Evolutionary conservation across 2,888 invertebrate genomes (phyloP).

Genomic region (Pogonocherus hispidulus): DNA sequence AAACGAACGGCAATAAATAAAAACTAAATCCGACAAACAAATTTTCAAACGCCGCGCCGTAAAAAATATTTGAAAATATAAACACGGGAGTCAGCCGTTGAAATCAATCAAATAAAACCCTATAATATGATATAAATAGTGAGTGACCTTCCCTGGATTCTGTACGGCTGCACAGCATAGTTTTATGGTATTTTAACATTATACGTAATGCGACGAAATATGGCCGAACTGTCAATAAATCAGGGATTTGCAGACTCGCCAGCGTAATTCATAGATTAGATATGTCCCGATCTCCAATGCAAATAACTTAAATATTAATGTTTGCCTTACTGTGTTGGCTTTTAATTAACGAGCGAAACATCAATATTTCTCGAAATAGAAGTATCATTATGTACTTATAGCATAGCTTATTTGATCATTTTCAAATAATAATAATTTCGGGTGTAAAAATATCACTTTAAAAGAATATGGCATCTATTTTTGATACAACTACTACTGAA

Average conservation of each 20-base stretch:
- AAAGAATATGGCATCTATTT: too few relatives aligned
- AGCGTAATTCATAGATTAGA: constrained; percentile 67
- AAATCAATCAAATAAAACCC: constrained; percentile 62
- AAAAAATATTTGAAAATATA: constrained; percentile 53
- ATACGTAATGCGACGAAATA: constrained; percentile 64
- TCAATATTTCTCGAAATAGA: constrained; percentile 14
- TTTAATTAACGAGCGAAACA: constrained; percentile 60
- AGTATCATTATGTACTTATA: neutral
- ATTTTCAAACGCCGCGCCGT: constrained; percentile 50
- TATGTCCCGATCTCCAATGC: constrained; percentile 59
- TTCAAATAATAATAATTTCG: too few relatives aligned
- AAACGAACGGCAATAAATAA: constrained; percentile 58
- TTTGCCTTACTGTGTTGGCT: constrained; percentile 60
- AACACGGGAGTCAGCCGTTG: constrained; percentile 41
- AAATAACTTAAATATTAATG: constrained; percentile 64
- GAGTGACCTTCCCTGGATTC: constrained; percentile 39
- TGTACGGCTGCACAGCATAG: constrained; percentile 51
- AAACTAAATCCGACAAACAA: constrained; percentile 57
- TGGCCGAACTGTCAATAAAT: constrained; percentile 61
- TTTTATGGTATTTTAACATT: constrained; percentile 60
- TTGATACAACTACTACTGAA: too few relatives aligned
- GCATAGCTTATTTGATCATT: too few relatives aligned
- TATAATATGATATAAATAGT: constrained; percentile 61
- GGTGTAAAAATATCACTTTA: too few relatives aligned
- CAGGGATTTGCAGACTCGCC: constrained; percentile 61